phyloP scores from a whole-genome alignment of 2,113 vertebrate species.

The Epinephelus lanceolatus region DNA sequence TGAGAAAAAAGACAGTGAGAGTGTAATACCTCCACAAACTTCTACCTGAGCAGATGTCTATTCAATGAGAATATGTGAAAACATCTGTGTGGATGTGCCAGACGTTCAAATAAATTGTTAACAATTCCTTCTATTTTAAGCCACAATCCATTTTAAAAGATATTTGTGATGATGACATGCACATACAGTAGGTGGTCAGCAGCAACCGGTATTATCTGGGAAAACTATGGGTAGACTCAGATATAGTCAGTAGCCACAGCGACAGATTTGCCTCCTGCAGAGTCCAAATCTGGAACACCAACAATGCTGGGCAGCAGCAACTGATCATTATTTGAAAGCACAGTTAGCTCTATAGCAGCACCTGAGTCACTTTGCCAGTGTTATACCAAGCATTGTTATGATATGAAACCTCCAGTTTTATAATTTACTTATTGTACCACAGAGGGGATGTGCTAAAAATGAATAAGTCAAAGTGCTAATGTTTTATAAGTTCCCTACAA shows the following conservation, averaged over 20 bases:
- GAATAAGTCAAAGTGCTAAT: neutral
- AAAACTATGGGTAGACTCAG: neutral
- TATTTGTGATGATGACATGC: neutral
- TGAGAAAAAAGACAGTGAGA: neutral
- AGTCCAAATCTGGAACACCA: slow-evolving; percentile 20
- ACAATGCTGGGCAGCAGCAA: neutral
- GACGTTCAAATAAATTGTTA: neutral
- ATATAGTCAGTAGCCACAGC: neutral
- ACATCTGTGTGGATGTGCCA: neutral
- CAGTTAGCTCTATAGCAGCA: neutral
- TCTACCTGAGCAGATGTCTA: neutral
- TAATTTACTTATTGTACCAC: neutral
- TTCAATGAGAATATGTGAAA: neutral
- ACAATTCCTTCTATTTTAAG: neutral
- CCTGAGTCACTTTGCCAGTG: neutral
- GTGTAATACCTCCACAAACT: neutral
- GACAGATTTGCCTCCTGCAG: slow-evolving; percentile 21
- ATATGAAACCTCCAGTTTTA: neutral
- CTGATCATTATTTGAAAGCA: slow-evolving; percentile 3
- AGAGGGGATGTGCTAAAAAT: neutral
- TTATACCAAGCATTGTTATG: neutral
- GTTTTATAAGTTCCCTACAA: neutral
- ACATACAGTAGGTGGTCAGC: slow-evolving; percentile 1
- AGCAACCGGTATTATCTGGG: neutral
- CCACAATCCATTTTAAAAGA: neutral